These are phyloP conservation scores for Papilio elwesi DNA, from an alignment of 2,888 invertebrate species.

Conservation along the genomic window DNA sequence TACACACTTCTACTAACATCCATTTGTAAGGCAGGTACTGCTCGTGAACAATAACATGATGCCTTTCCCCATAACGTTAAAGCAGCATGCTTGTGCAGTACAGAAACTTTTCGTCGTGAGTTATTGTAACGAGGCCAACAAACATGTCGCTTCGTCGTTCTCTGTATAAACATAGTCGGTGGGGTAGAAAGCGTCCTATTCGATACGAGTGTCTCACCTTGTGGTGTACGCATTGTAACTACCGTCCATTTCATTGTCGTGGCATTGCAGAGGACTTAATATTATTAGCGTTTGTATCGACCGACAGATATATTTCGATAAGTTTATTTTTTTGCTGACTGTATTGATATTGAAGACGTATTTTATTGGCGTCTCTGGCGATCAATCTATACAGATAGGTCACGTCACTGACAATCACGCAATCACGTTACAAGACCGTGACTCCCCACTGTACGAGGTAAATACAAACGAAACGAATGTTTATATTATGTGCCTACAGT, in stretches of 20 bases:
- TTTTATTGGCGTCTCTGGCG: constrained; percentile 37
- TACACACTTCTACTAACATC: too few species aligned
- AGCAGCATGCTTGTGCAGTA: too few species aligned
- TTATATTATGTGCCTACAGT: constrained; percentile 8
- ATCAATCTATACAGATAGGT: constrained; percentile 38
- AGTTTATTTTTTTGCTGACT: neutral
- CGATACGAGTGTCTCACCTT: neutral
- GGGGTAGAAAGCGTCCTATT: neutral
- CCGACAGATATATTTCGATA: neutral
- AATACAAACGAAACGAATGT: constrained; percentile 30
- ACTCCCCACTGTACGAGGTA: constrained; percentile 23
- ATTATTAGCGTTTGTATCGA: constrained; percentile 7
- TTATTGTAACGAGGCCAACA: too few species aligned
- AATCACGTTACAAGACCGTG: constrained; percentile 30
- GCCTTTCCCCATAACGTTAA: too few species aligned
- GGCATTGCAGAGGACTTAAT: constrained; percentile 2
- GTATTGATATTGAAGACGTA: constrained; percentile 9
- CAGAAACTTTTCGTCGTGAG: too few species aligned
- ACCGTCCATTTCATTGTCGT: neutral
- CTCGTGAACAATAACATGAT: too few species aligned
- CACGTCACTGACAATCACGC: constrained; percentile 20
- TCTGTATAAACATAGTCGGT: neutral
- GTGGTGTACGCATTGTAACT: neutral
- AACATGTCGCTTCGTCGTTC: too few species aligned
- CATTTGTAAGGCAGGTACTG: too few species aligned